Evolutionary conservation across 2,113 vertebrate species (phyloP).

Genomic region (Semnornis frantzii): DNA sequence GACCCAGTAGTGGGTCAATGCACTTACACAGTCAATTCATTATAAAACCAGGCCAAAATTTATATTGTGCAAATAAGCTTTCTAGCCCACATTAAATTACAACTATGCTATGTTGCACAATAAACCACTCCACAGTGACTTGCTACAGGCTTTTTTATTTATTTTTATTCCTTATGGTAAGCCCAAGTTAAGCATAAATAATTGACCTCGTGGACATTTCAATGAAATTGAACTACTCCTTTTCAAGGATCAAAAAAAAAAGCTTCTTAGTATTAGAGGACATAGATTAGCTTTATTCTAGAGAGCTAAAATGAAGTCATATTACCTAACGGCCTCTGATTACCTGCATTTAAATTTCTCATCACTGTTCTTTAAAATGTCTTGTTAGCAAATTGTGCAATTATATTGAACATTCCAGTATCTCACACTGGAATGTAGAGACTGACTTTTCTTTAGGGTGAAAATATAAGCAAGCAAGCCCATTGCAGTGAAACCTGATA

Average conservation of each 20-base stretch:
- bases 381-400: background rate
- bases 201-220: background rate
- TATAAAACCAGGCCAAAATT: conserved; percentile 43
- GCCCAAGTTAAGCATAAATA: conserved; percentile 13
- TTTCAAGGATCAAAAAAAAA: conserved; percentile 34
- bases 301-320: background rate
- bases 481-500: background rate
- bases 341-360: conserved; percentile 12
- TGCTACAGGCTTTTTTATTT: background rate
- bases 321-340: background rate
- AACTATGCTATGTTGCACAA: background rate
- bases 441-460: background rate
- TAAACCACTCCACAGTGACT: background rate
- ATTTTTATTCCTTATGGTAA: background rate
- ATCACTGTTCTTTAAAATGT: background rate
- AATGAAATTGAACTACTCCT: background rate
- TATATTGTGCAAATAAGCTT: conserved; percentile 51
- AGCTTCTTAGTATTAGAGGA: background rate
- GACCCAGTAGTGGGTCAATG: background rate
- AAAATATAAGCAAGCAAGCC: background rate
- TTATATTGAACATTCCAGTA: background rate
- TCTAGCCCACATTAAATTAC: conserved; percentile 18
- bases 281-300: conserved; percentile 15
- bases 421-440: background rate
- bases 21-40: background rate